Conservation (phyloP, 2,113 vertebrate species). For the Chelonoidis abingdonii region DNA sequence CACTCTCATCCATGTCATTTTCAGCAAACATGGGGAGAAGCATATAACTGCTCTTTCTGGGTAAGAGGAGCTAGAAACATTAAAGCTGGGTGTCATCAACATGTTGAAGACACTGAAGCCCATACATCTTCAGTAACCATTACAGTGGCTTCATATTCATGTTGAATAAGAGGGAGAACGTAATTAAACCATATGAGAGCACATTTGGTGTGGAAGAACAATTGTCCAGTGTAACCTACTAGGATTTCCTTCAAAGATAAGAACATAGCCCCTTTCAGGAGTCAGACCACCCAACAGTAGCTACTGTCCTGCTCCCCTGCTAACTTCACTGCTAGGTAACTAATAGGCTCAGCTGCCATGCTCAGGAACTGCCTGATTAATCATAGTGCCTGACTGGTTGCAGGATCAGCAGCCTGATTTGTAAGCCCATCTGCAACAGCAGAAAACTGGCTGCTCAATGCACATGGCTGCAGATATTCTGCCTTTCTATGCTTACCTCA, state of each 20-base stretch:
- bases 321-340: background rate
- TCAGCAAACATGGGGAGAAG: background rate
- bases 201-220: background rate
- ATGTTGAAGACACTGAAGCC: background rate
- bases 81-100: background rate
- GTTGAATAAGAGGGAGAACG: background rate
- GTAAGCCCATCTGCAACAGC: background rate
- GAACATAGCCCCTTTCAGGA: background rate
- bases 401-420: background rate
- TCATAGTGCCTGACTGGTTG: background rate
- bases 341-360: background rate
- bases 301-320: background rate
- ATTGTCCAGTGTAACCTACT: background rate
- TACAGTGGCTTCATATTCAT: background rate
- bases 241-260: background rate
- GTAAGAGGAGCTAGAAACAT: background rate
- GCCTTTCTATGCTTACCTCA: background rate
- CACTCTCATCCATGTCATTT: background rate
- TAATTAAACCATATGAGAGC: background rate
- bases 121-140: background rate
- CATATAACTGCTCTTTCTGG: background rate
- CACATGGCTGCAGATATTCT: background rate
- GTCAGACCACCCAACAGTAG: background rate
- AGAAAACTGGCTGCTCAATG: background rate
- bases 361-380: background rate